These are phyloP conservation scores for Morone saxatilis DNA, from an alignment of 2,113 vertebrate species.

Conservation along the genomic window DNA sequence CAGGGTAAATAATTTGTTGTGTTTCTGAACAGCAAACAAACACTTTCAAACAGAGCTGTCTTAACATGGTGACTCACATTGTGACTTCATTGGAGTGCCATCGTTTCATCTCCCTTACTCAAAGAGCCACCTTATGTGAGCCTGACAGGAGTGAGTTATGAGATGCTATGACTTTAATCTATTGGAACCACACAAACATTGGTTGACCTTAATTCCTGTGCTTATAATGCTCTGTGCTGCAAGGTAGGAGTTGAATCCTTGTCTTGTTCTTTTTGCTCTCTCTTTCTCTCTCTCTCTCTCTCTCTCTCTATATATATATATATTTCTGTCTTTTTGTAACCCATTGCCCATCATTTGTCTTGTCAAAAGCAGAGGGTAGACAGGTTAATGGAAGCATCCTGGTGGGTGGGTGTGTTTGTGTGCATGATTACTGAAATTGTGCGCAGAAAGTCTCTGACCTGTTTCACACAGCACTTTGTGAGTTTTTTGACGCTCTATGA, in stretches of 20 bases:
- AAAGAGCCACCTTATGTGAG: conserved; percentile 38
- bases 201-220: conserved; percentile 75
- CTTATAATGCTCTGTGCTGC: conserved; percentile 11
- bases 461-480: conserved; percentile 3
- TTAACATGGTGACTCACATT: not conserved
- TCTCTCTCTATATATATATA: not conserved
- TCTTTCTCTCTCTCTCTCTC: not conserved
- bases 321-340: conserved; percentile 18
- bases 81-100: conserved; percentile 50
- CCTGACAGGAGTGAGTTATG: conserved; percentile 70
- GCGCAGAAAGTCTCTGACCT: conserved; percentile 16
- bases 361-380: conserved; percentile 34
- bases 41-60: conserved; percentile 13
- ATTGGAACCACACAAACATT: conserved; percentile 57
- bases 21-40: conserved; percentile 35
- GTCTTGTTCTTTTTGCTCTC: conserved; percentile 14
- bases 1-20: not conserved
- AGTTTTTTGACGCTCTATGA: conserved; percentile 1
- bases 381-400: conserved; percentile 35
- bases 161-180: conserved; percentile 68
- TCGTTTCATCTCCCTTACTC: conserved; percentile 38
- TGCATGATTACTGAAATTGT: conserved; percentile 12
- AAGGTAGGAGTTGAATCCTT: conserved; percentile 17
- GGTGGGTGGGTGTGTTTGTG: conserved; percentile 10
- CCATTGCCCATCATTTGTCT: conserved; percentile 33